A percentile compares a stretch with the other conserved stretches of the same genome.
Conservation (phyloP, 2,888 invertebrate species). For the Xanthostigma xanthostigma region DNA sequence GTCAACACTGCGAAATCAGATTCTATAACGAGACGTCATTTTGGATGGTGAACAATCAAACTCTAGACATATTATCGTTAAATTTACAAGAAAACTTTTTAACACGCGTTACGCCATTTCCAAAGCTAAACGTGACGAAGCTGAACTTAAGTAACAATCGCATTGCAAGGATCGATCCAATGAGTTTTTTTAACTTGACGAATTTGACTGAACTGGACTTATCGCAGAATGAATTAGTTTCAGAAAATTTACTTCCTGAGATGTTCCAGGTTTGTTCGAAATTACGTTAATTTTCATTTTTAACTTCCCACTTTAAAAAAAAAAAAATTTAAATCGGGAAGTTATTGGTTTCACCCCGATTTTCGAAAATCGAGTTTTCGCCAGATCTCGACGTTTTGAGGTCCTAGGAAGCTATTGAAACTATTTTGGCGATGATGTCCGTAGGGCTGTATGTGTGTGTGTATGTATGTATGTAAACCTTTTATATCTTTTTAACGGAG, state of each 20-base stretch:
- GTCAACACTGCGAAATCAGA: background rate
- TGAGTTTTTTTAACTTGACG: conserved; percentile 46
- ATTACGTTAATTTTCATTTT: conserved; percentile 3
- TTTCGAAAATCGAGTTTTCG: too few relatives aligned
- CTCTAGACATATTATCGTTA: background rate
- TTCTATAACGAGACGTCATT: conserved; percentile 1
- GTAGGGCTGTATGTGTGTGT: too few relatives aligned
- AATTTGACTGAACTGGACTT: conserved; percentile 49
- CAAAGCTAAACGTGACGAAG: conserved; percentile 31
- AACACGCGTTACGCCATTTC: conserved; percentile 35
- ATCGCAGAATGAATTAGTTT: conserved; percentile 49
- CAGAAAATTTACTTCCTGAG: conserved; percentile 41
- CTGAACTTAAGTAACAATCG: conserved; percentile 47
- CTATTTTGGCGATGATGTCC: too few relatives aligned
- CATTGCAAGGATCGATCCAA: conserved; percentile 43
- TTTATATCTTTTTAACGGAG: too few relatives aligned
- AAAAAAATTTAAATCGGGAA: too few relatives aligned
- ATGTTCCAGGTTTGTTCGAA: conserved; percentile 46
- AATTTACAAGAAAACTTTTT: conserved; percentile 34
- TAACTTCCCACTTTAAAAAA: too few relatives aligned
- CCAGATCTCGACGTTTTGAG: too few relatives aligned
- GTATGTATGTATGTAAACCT: too few relatives aligned
- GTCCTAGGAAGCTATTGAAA: too few relatives aligned
- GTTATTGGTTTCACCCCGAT: too few relatives aligned
- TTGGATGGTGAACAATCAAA: conserved; percentile 1